Evolutionary conservation across 2,113 vertebrate genomes (phyloP).

Genomic region (Petrocephalus microphthalmus): DNA sequence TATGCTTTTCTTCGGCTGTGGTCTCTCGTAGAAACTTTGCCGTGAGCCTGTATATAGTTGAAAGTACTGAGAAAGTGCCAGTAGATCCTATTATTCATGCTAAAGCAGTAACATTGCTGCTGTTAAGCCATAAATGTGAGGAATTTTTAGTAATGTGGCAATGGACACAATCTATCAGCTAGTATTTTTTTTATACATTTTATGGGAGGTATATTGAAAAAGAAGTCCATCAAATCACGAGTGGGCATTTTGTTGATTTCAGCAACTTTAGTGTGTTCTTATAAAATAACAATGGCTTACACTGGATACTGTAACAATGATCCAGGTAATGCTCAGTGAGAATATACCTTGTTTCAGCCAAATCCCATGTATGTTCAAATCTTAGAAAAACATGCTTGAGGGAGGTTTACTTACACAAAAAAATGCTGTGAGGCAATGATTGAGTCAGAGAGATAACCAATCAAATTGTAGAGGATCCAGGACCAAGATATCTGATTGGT

Average conservation of each 20-base stretch:
- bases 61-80: neutral
- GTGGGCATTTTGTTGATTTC: neutral
- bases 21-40: neutral
- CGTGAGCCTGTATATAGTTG: neutral
- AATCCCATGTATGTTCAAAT: neutral
- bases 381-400: neutral
- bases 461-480: too few species aligned
- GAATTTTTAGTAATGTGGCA: neutral
- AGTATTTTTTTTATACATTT: neutral
- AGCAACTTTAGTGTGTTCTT: neutral
- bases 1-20: neutral
- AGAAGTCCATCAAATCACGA: neutral
- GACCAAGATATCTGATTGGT: too few species aligned
- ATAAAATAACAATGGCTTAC: neutral
- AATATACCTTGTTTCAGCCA: neutral
- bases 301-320: neutral
- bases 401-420: too few species aligned
- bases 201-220: neutral
- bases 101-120: neutral
- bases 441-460: too few species aligned
- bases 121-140: neutral
- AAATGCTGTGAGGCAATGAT: too few species aligned
- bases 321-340: neutral
- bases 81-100: neutral
- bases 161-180: neutral